phyloP scores from a whole-genome alignment of 2,113 vertebrate genomes.

The Microcebus ravelobensis region DNA sequence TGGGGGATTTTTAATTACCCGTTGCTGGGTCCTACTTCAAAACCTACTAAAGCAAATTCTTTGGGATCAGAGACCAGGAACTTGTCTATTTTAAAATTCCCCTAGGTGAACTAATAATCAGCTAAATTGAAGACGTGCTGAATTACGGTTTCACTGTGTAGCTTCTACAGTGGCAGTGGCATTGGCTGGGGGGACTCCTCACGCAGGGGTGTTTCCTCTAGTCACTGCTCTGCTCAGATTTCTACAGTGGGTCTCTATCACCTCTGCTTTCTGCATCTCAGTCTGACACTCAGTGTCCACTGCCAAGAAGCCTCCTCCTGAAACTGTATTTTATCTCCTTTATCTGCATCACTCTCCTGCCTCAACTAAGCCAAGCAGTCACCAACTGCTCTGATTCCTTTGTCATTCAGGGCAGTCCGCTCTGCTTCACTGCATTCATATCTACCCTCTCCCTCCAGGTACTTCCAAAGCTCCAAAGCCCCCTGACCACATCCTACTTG shows the following conservation, averaged over 20 bases:
- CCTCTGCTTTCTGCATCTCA: background rate
- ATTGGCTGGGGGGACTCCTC: background rate
- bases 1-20: background rate
- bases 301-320: background rate
- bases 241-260: background rate
- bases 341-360: background rate
- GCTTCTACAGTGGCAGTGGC: background rate
- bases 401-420: background rate
- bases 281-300: background rate
- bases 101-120: background rate
- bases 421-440: background rate
- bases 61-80: background rate
- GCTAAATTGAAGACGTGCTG: background rate
- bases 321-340: background rate
- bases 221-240: background rate
- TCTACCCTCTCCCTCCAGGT: background rate
- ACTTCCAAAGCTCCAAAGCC: background rate
- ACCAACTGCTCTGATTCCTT: background rate
- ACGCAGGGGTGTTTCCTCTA: background rate
- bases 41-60: background rate
- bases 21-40: background rate
- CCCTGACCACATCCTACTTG: background rate
- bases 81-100: background rate
- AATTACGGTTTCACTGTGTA: background rate
- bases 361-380: background rate